Conservation (phyloP, 2,797 vertebrate species). For the Hoplostethus mediterraneus region DNA sequence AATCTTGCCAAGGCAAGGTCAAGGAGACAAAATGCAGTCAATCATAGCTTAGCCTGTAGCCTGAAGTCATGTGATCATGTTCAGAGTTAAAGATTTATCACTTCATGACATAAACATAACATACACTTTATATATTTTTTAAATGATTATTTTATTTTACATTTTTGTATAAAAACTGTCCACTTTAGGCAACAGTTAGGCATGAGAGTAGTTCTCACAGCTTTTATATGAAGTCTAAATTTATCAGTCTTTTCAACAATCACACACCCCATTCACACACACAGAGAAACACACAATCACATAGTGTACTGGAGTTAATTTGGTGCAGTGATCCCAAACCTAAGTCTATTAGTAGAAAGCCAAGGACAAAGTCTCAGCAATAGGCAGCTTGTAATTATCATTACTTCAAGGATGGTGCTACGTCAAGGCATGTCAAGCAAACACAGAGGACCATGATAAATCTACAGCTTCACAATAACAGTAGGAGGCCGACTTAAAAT, state of each 20-base stretch:
- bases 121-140: constrained; percentile 44
- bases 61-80: not conserved
- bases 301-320: constrained; percentile 70
- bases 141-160: constrained; percentile 79
- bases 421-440: constrained; percentile 65
- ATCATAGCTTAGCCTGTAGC: not conserved
- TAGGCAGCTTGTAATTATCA: constrained; percentile 69
- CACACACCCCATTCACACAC: constrained; percentile 57
- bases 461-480: constrained; percentile 55
- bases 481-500: constrained; percentile 44
- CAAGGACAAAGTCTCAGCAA: constrained; percentile 64
- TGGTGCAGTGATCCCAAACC: constrained; percentile 80
- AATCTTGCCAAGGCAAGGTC: not conserved
- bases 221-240: constrained; percentile 74
- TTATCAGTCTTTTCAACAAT: constrained; percentile 61
- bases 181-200: constrained; percentile 84
- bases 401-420: constrained; percentile 68
- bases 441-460: constrained; percentile 59
- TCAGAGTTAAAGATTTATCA: too few relatives aligned
- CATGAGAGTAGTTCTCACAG: constrained; percentile 80
- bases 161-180: constrained; percentile 83
- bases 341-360: constrained; percentile 66
- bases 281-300: constrained; percentile 69
- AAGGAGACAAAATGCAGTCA: not conserved
- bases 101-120: not conserved